Evolutionary conservation across 2,797 vertebrate species (phyloP).

Genomic region (Manis javanica): DNA sequence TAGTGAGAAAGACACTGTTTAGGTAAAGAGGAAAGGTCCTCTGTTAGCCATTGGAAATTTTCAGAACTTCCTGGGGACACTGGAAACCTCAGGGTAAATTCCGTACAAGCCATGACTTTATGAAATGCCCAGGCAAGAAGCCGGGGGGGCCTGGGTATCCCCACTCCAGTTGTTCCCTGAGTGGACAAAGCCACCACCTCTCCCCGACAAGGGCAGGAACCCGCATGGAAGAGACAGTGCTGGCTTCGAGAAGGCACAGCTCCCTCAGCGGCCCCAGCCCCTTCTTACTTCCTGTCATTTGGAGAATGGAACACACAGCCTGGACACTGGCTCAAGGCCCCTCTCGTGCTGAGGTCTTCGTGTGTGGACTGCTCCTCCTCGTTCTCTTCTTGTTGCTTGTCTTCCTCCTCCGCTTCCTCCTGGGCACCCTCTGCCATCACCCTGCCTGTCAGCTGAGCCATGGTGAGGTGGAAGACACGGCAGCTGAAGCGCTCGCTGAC

Average conservation of each 20-base stretch:
- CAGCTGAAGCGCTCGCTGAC: conserved; percentile 79
- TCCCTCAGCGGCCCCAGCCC: neutral
- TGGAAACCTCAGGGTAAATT: neutral
- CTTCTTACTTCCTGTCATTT: conserved; percentile 67
- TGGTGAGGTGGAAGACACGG: conserved; percentile 72
- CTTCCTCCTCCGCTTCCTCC: neutral
- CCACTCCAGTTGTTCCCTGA: neutral
- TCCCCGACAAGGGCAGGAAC: neutral
- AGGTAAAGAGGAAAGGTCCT: neutral
- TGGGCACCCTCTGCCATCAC: neutral
- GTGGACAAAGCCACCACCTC: neutral
- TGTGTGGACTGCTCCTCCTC: neutral
- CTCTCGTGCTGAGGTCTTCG: neutral
- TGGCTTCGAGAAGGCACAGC: neutral
- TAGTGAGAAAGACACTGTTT: neutral
- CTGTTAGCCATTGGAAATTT: neutral
- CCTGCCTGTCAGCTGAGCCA: conserved; percentile 48
- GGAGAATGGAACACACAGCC: conserved; percentile 67
- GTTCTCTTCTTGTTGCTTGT: neutral
- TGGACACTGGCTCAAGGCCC: conserved; percentile 59
- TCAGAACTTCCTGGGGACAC: neutral
- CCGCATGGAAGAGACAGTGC: neutral
- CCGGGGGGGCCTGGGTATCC: neutral
- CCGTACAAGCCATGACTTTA: neutral
- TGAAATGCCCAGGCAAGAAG: neutral